phyloP scores from a whole-genome alignment of 2,113 vertebrate species.

The Platichthys flesus region DNA sequence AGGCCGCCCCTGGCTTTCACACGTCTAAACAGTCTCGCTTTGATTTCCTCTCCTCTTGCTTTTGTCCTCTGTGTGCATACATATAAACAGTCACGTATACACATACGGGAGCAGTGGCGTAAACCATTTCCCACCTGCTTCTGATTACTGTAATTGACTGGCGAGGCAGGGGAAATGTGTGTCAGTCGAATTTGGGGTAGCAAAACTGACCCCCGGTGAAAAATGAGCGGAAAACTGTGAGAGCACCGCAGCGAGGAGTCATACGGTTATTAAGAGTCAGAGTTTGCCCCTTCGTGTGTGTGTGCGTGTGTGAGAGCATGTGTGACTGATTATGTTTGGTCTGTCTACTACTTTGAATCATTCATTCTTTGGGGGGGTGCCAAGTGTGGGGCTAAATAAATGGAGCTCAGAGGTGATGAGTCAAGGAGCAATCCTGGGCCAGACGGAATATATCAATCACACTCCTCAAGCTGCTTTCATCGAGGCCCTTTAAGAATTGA shows the following conservation, averaged over 20 bases:
- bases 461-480: conserved; percentile 18
- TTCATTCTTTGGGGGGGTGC: conserved; percentile 23
- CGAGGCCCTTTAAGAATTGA: conserved; percentile 4
- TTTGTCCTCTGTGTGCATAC: conserved; percentile 24
- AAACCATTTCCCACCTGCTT: conserved; percentile 69
- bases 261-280: conserved; percentile 16
- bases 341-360: conserved; percentile 58
- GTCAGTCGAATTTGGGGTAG: conserved; percentile 66
- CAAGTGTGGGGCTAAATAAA: conserved; percentile 34
- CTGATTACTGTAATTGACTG: conserved; percentile 74
- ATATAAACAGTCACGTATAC: conserved; percentile 24
- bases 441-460: conserved; percentile 61
- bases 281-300: conserved; percentile 19
- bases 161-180: conserved; percentile 69
- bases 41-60: conserved; percentile 20
- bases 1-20: neutral
- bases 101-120: conserved; percentile 37
- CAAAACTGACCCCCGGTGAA: conserved; percentile 70
- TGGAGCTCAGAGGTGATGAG: conserved; percentile 54
- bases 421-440: conserved; percentile 38
- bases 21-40: conserved; percentile 34
- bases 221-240: conserved; percentile 71
- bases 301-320: neutral
- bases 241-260: conserved; percentile 33
- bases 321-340: conserved; percentile 54